Conservation (phyloP, 2,797 vertebrate genomes). For the Schizopygopsis malacanthus region DNA sequence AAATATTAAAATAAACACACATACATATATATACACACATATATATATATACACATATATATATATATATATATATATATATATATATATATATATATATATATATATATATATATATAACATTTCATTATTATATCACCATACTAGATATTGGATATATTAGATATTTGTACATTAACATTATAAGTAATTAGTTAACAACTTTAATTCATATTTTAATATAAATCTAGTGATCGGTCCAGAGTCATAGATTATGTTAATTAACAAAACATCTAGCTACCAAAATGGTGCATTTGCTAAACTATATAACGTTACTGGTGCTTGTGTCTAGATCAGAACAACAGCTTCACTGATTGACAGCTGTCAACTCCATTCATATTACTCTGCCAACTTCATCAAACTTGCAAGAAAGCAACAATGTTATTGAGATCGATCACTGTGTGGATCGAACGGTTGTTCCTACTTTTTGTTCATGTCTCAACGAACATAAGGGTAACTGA, state of each 20-base stretch:
- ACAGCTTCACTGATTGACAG: constrained; percentile 18
- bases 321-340: neutral
- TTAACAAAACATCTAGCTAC: neutral
- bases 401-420: neutral
- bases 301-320: too few species aligned
- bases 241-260: neutral
- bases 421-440: too few species aligned
- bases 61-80: too few species aligned
- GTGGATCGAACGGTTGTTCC: too few species aligned
- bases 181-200: too few species aligned
- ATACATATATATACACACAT: too few species aligned
- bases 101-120: neutral
- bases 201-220: neutral
- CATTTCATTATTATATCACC: neutral
- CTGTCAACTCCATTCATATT: neutral
- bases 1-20: neutral
- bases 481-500: too few species aligned
- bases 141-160: too few species aligned
- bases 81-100: too few species aligned
- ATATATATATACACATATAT: too few species aligned
- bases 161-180: too few species aligned
- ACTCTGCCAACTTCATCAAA: neutral
- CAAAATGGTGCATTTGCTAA: neutral
- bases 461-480: neutral
- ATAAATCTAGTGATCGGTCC: too few species aligned